Conservation (phyloP, 1,140 invertebrate genomes). For the Megalonaias nervosa region DNA sequence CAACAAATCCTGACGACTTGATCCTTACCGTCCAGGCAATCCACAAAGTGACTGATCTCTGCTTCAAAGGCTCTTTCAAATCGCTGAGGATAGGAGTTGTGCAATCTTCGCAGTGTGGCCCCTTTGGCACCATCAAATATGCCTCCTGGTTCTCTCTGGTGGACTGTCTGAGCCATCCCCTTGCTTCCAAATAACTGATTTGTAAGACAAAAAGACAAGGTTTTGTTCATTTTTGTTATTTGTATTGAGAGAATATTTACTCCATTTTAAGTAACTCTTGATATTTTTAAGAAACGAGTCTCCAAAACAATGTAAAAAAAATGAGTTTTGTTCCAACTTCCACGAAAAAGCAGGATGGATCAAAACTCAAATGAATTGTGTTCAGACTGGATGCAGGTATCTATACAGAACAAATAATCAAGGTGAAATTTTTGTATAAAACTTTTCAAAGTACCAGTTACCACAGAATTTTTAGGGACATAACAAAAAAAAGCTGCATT, state of each 20-base stretch:
- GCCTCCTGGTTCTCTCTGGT: constrained; percentile 35
- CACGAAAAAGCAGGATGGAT: too few species aligned
- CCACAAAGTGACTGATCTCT: constrained; percentile 45
- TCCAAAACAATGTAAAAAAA: too few species aligned
- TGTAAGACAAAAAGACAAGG: neutral
- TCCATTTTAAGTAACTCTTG: too few species aligned
- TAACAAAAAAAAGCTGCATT: too few species aligned
- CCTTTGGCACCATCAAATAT: constrained; percentile 24
- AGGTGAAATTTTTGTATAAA: too few species aligned
- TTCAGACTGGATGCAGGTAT: too few species aligned
- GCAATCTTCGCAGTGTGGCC: constrained; percentile 7
- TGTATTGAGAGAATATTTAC: neutral
- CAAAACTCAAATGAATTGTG: too few species aligned
- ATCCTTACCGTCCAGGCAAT: constrained; percentile 43
- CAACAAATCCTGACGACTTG: neutral
- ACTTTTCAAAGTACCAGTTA: too few species aligned
- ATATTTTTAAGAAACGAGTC: too few species aligned
- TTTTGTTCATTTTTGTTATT: neutral
- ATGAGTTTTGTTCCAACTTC: too few species aligned
- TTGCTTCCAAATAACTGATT: constrained; percentile 43
- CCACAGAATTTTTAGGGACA: too few species aligned
- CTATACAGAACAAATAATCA: too few species aligned
- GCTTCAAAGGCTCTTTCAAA: constrained; percentile 41
- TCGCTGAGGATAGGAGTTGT: constrained; percentile 43
- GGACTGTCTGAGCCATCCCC: constrained; percentile 39